Evolutionary conservation across 1,140 invertebrate species (phyloP), one percentile per base, ranked within the genome.

Genomic region (Sitobion miscanthi): DNA sequence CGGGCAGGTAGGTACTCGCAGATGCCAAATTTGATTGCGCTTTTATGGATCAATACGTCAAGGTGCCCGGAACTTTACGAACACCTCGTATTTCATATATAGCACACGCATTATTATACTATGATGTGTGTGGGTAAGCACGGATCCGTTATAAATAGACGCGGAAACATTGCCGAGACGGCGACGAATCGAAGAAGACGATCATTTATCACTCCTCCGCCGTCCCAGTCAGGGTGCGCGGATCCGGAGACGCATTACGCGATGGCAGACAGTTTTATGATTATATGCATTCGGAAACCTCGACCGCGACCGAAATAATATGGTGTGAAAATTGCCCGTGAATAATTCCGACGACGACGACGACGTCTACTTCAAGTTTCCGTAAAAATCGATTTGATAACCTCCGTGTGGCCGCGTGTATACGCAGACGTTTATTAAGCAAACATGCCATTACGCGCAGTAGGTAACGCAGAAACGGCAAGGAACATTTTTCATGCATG

Each of bases 371-470:
- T 17, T 77, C 62, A n/a, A n/a, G 14, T 17, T n/a, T 77, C n/a
- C 62, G n/a, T 77, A 77, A 77, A 77, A 77, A 77, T 77, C 62
- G 62, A 77, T 77, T n/a, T n/a, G 62, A 69, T n/a, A 69, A 69
- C 62, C 62, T 69, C 62, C 11, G 30, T 17, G 30, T 54, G 52
- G 21, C 17, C 20, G 20, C 9, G 45, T 52, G 14, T 62, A 30
- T 62, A 62, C 62, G 30, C 30, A n/a, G 14, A 69, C 62, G 30
- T 69, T n/a, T 69, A 17, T 69, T 69, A 69, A 69, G 30, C 30
- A 17, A 69, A 69, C 62, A n/a, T 4, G 62, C 11, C n/a, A 69
- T 69, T n/a, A 69, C 4, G 62, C 3, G 38, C 38, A 38, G 38
- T 38, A 38, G 6, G 30, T n/a, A 69, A 11, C 62, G 30, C 3